Evolutionary conservation across 1,140 invertebrate species (phyloP).

Genomic region (Homalodisca vitripennis): DNA sequence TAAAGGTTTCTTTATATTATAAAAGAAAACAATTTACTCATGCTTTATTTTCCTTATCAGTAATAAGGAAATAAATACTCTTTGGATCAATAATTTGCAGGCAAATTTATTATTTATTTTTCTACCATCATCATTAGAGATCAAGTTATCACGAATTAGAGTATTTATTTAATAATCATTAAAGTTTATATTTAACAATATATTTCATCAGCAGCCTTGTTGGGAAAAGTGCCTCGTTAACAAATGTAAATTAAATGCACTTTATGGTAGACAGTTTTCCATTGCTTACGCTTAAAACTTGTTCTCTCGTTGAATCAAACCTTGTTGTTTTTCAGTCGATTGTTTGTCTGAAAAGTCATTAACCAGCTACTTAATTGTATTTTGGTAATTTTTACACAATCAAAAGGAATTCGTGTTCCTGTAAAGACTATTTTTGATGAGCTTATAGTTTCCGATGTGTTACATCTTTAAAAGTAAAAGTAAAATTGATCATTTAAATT

Average conservation of each 20-base stretch:
- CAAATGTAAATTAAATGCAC: background rate
- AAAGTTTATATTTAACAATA: no score
- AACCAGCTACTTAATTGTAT: constrained; percentile 9
- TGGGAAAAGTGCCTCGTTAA: background rate
- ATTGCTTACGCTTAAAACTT: background rate
- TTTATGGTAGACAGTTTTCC: background rate
- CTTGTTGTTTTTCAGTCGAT: background rate
- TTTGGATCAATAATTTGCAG: no score
- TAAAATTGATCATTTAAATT: no score
- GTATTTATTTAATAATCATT: no score
- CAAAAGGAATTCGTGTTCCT: constrained; percentile 6
- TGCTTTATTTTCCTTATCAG: no score
- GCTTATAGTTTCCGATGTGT: constrained; percentile 14
- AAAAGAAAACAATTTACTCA: no score
- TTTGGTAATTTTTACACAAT: constrained; percentile 14
- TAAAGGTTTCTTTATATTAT: no score
- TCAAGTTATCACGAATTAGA: no score
- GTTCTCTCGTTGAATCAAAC: background rate
- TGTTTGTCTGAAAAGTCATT: background rate
- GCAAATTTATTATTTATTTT: no score
- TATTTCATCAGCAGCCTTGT: background rate
- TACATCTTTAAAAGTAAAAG: no score
- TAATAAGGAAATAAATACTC: no score
- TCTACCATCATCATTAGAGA: no score
- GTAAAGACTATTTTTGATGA: constrained; percentile 5